phyloP scores from a whole-genome alignment of 2,888 invertebrate species.

The Lithophane socia region DNA sequence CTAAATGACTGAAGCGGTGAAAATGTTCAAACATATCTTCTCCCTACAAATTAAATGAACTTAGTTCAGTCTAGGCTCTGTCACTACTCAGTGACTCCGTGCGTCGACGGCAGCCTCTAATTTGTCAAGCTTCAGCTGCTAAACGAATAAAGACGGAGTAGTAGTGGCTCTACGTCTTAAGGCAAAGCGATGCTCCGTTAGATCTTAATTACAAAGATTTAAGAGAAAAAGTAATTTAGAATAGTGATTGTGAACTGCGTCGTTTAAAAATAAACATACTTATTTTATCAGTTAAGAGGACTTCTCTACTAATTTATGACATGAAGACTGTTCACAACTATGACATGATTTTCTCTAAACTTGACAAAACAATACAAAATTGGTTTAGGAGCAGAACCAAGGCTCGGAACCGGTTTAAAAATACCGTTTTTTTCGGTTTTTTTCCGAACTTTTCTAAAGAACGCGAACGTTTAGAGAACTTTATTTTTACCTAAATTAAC shows the following conservation, averaged over 20 bases:
- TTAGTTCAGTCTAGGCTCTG: background rate
- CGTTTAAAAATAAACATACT: background rate
- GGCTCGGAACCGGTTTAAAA: no score
- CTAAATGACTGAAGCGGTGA: background rate
- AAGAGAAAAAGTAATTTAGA: constrained; percentile 21
- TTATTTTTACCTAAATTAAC: no score
- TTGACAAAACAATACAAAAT: background rate
- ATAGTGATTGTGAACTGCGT: background rate
- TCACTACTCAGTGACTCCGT: background rate
- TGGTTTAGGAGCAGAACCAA: no score
- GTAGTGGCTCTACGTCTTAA: constrained; percentile 23
- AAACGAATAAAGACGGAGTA: constrained; percentile 44
- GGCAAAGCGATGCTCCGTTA: constrained; percentile 11
- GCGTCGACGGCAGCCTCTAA: constrained; percentile 9
- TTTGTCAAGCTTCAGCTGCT: constrained; percentile 35
- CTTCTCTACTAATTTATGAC: background rate
- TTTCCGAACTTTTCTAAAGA: no score
- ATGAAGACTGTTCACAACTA: no score
- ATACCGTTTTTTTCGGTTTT: no score
- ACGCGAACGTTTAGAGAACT: no score
- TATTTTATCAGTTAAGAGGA: background rate
- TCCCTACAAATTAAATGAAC: constrained; percentile 5
- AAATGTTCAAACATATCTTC: background rate
- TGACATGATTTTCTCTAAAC: background rate
- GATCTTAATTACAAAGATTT: constrained; percentile 47